Evolutionary conservation across 2,113 vertebrate genomes (phyloP), one percentile per base, ranked within the genome.

Genomic region (Falcunculus frontatus): DNA sequence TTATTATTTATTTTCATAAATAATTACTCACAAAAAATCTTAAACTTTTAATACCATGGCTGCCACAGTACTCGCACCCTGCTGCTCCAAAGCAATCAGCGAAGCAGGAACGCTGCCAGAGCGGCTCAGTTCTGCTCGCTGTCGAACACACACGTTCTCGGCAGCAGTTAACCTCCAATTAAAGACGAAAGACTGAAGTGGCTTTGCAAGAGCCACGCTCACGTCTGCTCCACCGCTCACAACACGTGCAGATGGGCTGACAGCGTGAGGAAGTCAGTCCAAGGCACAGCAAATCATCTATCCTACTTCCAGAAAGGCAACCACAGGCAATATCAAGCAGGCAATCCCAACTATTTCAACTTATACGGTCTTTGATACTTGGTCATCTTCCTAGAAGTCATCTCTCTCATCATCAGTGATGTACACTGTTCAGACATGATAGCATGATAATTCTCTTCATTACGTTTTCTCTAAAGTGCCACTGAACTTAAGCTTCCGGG

Each of bases 1-100:
- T 85, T 80, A 94, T 91, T 94, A 90, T 93, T 96, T 77, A 87
- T 74, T 96, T 84, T 70, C 65, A 89, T 90, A 21, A 96, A 93
- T 95, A 89, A 93, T 93, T 85, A 68, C 72, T 93, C 50, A 86
- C 27, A 65, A 84, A 69, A 72, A 82, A 8, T 7, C 59, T 87
- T 82, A 32, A 88, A 91, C 82, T 92, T 96, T 83, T 84, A 91
- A 84, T 80, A 53, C 72, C 1, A 0, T 15, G 72, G 64, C 63
- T 85, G 63, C 55, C 52, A 85, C 33, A 46, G n/a, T 9, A n/a
- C n/a, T 94, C 33, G 3, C 29, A 70, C 5, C 16, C 73, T 46
- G 35, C 60, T 72, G 69, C 52, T 92, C 60, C 44, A 37, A 75
- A 88, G 79, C 60, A 59, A 39, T 3, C 10, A 14, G 32, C 0